Base-by-base conservation (phyloP, 2,888 invertebrate genomes). In the Harpalus rubripes region DNA sequence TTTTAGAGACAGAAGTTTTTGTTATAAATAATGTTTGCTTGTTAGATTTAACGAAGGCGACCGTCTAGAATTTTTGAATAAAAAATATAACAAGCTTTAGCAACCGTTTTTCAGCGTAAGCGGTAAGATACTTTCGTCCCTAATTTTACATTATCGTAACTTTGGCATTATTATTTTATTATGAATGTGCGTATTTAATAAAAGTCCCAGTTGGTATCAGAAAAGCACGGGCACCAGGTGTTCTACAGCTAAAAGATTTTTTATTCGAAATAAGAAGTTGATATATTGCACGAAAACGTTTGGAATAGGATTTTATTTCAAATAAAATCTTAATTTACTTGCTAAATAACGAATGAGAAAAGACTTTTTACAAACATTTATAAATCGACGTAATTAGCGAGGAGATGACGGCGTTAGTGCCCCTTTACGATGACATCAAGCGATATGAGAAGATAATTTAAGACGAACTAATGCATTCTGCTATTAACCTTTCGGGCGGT, bases 211-310 rank as follows among this genome's bases (percentile, higher is more conserved):
- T 63, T 63, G n/a, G n/a, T 12, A 32, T 32, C 32, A 32, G 32
- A 32, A 32, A 68, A 32, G 15, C 16, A n/a, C 63, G 63, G 39
- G 68, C 26, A 68, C 68, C 68, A 68, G 68, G 68, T 68, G 68
- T 15, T 68, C 7, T 39, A 7, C 22, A 26, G 68, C 68, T 68
- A 68, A 68, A 32, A 68, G 68, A 68, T 68, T 68, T 68, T 68
- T 68, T 68, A 68, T 68, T 41, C 68, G 68, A 68, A 68, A 68
- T 68, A 68, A 68, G 68, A 68, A 68, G 39, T 68, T 68, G 68
- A 68, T 68, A 68, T 68, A 68, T 68, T 68, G 32, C 68, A 68
- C 26, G 6, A 39, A 39, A 68, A 22, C 7, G 63, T 12, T 63
- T 12, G 59, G 22, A 63, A 63, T 63, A 63, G 22, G 18, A 63